Percentiles rank a stretch among this genome's conserved stretches.
These are phyloP conservation scores for Galbula dea DNA, from an alignment of 2,113 vertebrate species.

Conservation along the genomic window DNA sequence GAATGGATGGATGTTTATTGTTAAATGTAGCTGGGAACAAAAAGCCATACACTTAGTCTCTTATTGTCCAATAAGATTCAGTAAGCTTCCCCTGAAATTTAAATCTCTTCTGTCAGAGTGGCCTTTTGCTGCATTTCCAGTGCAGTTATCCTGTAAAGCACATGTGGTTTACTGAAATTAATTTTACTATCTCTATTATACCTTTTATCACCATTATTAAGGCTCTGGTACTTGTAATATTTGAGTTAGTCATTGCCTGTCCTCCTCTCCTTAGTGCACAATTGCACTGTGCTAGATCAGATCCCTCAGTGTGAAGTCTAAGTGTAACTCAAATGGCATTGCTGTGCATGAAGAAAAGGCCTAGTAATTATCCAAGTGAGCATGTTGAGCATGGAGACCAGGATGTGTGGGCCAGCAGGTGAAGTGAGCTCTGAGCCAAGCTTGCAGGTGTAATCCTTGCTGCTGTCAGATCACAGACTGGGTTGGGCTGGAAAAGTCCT, in stretches of 20 bases:
- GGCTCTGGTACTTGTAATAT: background rate
- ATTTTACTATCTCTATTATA: background rate
- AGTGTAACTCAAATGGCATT: background rate
- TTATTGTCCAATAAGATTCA: background rate
- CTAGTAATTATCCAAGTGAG: background rate
- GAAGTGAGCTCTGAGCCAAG: background rate
- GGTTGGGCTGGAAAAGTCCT: too few relatives aligned
- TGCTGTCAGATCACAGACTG: background rate
- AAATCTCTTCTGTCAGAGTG: background rate
- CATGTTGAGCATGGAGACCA: background rate
- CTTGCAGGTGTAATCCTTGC: background rate
- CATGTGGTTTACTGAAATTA: background rate
- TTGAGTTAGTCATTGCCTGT: background rate
- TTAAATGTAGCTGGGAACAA: background rate
- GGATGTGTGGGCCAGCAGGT: background rate
- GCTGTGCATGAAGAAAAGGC: background rate
- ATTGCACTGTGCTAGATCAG: rapidly evolving
- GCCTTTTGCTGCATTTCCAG: background rate
- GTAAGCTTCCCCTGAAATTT: background rate
- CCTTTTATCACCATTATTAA: background rate
- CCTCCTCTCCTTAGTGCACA: background rate
- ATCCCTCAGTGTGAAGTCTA: background rate
- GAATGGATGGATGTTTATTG: background rate
- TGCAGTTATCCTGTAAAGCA: background rate
- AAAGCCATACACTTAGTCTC: background rate